phyloP scores from a whole-genome alignment of 2,113 vertebrate species.

The Callionymus lyra region DNA sequence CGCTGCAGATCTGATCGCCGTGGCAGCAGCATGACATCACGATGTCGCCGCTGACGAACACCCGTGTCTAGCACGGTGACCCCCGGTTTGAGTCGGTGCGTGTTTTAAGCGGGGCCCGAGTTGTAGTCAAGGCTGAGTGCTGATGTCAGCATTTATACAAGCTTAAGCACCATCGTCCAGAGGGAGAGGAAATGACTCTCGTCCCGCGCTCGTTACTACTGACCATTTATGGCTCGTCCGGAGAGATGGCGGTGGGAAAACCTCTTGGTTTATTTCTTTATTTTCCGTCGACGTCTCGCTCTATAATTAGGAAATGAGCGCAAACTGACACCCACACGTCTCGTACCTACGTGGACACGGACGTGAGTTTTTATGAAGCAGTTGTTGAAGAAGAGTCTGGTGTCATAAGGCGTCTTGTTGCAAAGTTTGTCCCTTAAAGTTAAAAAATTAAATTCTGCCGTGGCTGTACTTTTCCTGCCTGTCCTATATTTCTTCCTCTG shows the following conservation, averaged over 20 bases:
- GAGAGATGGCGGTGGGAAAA: constrained; percentile 21
- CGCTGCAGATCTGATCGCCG: constrained; percentile 22
- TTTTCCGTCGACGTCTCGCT: constrained; percentile 4
- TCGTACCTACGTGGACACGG: too few relatives aligned
- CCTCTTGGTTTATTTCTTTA: constrained; percentile 15
- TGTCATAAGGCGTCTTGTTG: too few relatives aligned
- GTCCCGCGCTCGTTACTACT: constrained; percentile 38
- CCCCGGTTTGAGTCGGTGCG: constrained; percentile 8
- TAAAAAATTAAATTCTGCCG: too few relatives aligned
- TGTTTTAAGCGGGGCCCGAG: constrained; percentile 18
- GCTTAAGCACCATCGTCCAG: constrained; percentile 58
- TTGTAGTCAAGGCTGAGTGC: constrained; percentile 48
- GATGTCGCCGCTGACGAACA: constrained; percentile 14
- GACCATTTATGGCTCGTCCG: constrained; percentile 39
- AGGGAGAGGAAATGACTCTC: constrained; percentile 52
- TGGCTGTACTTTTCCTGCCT: too few relatives aligned
- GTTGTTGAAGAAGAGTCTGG: too few relatives aligned
- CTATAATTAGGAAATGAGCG: too few relatives aligned
- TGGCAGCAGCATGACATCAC: constrained; percentile 20
- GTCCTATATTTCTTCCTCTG: too few relatives aligned
- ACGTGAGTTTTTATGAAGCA: too few relatives aligned
- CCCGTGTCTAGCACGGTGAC: constrained; percentile 11
- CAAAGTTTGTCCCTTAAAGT: too few relatives aligned
- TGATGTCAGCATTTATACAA: constrained; percentile 65
- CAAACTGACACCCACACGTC: too few relatives aligned